A percentile compares a stretch with the other conserved stretches of the same genome.
Evolutionary conservation across 2,113 vertebrate genomes (phyloP).

Genomic region (Microcebus jonahi): DNA sequence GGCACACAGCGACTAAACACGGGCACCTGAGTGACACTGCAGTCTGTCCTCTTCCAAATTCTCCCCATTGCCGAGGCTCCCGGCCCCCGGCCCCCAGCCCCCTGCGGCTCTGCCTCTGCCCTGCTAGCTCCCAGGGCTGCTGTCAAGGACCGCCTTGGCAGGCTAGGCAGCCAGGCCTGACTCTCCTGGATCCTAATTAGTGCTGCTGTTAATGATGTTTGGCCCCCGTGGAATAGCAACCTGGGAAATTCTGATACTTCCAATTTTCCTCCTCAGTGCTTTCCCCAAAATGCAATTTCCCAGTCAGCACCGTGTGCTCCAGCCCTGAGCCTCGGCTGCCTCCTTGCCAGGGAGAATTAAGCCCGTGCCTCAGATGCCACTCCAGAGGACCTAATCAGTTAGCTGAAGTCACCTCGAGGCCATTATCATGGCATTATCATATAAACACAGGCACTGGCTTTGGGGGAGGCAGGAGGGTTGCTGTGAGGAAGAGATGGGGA

Average conservation of each 20-base stretch:
- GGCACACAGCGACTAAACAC: neutral
- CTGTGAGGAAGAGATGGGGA: neutral
- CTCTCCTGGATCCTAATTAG: slow-evolving; percentile 68
- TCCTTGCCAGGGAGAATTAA: slow-evolving; percentile 60
- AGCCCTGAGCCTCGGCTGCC: neutral
- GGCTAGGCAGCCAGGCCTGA: slow-evolving; percentile 27
- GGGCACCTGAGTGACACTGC: neutral
- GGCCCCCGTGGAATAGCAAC: slow-evolving; percentile 54
- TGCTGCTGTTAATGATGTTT: slow-evolving; percentile 60
- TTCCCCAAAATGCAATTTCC: slow-evolving; percentile 53
- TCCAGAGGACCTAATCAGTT: slow-evolving; percentile 53
- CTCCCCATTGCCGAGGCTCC: neutral
- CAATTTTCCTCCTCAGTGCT: slow-evolving; percentile 56
- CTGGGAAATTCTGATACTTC: slow-evolving; percentile 69
- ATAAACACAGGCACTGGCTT: slow-evolving; percentile 47
- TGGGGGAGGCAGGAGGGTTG: neutral
- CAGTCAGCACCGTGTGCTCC: neutral
- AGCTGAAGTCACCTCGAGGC: slow-evolving; percentile 36
- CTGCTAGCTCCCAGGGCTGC: neutral
- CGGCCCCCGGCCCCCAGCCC: neutral
- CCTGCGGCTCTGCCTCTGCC: neutral
- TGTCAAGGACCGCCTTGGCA: slow-evolving; percentile 44
- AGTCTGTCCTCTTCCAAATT: neutral
- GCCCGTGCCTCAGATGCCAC: neutral
- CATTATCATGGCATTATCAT: slow-evolving; percentile 50